Evolutionary conservation across 2,113 vertebrate species (phyloP), one percentile per base, ranked within the genome.

Genomic region (Mustela nigripes): DNA sequence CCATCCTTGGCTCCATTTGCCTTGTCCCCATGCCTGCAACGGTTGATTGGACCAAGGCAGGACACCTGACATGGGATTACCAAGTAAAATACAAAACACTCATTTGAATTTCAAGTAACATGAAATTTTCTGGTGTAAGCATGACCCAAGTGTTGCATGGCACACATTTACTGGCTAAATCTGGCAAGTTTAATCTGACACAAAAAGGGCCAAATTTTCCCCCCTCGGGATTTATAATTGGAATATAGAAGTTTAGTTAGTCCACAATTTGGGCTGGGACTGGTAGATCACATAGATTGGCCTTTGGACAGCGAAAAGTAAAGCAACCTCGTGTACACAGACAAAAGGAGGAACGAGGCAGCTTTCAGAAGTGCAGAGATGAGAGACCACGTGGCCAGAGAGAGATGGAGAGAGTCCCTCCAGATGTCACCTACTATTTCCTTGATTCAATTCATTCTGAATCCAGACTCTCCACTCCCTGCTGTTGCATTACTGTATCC

Each of bases 391-490:
- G 16, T 56, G 19, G 11, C 7, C 31, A 36, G 50, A 89, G 7
- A 48, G 48, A 33, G n/a, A 33, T 48, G 50, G 33, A 73, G 18
- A 74, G 12, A 56, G 8, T 50, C 60, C 24, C 18, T 21, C 60
- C 11, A 14, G 4, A 62, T 48, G 63, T 60, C 36, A 22, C n/a
- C 42, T 39, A 31, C 15, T 76, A 26, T 65, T 48, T 67, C 11
- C 58, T 78, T 86, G 56, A 58, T 81, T 76, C 2, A 18, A 31
- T 95, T 89, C 45, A 71, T 58, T 94, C 39, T 36, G 42, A 89
- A 60, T 69, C 15, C 56, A 76, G 8, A 56, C 22, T 73, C 19
- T 69, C 15, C 50, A 36, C 4, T 56, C 74, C 26, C 56, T 88
- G 22, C 36, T 91, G 0, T 24, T 71, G 19, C 26, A 80, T 53